Evolutionary conservation across 2,797 vertebrate species (phyloP).

Genomic region (Poliocrania exsul): DNA sequence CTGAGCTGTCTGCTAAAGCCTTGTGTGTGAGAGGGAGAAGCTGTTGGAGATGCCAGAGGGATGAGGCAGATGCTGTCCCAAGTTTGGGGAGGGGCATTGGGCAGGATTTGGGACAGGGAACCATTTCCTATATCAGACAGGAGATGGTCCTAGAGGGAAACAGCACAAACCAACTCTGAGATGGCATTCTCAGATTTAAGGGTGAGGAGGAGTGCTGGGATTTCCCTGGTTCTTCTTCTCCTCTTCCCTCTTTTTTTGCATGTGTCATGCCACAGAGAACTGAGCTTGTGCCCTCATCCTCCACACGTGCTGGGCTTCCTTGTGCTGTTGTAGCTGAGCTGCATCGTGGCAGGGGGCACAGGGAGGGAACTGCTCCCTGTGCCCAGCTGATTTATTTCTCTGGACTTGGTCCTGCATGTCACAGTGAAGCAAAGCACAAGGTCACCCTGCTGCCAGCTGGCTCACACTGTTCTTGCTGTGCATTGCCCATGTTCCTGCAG

Average conservation of each 20-base stretch:
- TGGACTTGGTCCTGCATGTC: neutral
- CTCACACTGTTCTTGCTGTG: neutral
- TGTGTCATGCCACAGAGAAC: neutral
- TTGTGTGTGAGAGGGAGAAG: neutral
- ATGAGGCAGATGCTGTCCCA: neutral
- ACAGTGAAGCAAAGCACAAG: neutral
- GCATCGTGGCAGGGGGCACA: rapidly evolving
- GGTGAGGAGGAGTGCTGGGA: neutral
- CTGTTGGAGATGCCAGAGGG: neutral
- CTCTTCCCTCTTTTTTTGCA: neutral
- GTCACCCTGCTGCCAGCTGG: neutral
- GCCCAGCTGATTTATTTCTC: neutral
- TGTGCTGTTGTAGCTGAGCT: neutral
- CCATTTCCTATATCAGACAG: neutral
- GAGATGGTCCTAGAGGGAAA: neutral
- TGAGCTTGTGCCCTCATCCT: neutral
- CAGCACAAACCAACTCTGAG: neutral
- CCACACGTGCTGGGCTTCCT: neutral
- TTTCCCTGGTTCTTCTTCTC: neutral
- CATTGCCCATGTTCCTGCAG: neutral
- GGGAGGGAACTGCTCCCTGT: neutral
- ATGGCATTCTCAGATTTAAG: neutral
- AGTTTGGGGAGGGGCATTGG: neutral
- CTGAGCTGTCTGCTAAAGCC: neutral
- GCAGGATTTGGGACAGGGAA: neutral